Percentiles rank a stretch among this genome's conserved stretches.
Conservation (phyloP, 2,888 invertebrate genomes). For the Protonemura montana region DNA sequence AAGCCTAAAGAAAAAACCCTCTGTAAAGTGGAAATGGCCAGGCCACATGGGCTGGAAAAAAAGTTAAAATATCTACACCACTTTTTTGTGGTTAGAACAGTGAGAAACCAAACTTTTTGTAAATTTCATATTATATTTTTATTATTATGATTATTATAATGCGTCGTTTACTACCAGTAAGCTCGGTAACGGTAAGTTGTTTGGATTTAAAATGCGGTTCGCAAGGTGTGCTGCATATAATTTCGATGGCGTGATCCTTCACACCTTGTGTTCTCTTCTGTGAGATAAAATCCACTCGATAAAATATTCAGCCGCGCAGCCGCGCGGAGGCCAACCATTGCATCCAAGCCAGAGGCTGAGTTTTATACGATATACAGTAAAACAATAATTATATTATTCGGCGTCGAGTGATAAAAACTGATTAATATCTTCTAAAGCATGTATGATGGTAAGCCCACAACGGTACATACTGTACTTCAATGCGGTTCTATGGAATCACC, state of each 20-base stretch:
- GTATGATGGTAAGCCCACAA: background rate
- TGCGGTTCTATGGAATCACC: too few relatives aligned
- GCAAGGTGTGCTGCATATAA: background rate
- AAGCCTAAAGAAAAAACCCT: too few relatives aligned
- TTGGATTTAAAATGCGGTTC: background rate
- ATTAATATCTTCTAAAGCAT: background rate
- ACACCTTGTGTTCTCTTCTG: background rate
- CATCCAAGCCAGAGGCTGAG: background rate
- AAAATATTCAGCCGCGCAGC: background rate
- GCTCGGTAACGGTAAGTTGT: background rate
- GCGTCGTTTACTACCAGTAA: background rate
- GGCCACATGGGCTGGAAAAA: too few relatives aligned
- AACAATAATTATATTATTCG: background rate
- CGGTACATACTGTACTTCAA: too few relatives aligned
- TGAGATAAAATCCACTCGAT: background rate
- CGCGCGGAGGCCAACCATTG: background rate
- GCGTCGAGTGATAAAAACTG: background rate
- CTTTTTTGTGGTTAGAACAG: too few relatives aligned
- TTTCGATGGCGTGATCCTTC: background rate
- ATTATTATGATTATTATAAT: background rate
- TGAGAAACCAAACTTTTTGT: too few relatives aligned
- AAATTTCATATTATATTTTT: background rate
- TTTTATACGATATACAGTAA: background rate
- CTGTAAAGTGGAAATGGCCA: too few relatives aligned
- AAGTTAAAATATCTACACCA: too few relatives aligned